A percentile compares a stretch with the other conserved stretches of the same genome.
Evolutionary conservation across 2,888 invertebrate species (phyloP).

Genomic region (Gastracanthus pulcherrimus): DNA sequence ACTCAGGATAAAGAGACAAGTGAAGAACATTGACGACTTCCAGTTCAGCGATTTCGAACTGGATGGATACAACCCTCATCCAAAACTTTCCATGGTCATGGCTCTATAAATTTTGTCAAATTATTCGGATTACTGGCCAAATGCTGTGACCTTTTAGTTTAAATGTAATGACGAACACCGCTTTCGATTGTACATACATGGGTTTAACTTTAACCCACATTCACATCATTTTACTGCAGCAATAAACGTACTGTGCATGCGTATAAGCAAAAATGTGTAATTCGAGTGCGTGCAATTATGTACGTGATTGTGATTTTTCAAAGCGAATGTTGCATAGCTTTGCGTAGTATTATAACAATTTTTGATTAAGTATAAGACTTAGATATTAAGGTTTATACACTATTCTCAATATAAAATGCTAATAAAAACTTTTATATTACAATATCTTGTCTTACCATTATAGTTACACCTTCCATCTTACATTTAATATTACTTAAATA

Average conservation of each 20-base stretch:
- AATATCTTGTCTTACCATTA: background rate
- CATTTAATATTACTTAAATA: too few relatives aligned
- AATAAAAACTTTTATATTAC: background rate
- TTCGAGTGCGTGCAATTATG: background rate
- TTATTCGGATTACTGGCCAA: too few relatives aligned
- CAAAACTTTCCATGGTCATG: constrained; percentile 95
- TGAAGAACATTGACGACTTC: constrained; percentile 92
- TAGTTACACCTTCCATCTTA: too few relatives aligned
- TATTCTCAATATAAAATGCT: background rate
- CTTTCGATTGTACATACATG: background rate
- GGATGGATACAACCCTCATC: constrained; percentile 91
- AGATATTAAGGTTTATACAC: background rate
- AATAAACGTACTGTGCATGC: background rate
- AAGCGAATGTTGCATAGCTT: background rate
- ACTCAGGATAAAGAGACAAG: constrained; percentile 85
- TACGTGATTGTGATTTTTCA: background rate
- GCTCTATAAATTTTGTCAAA: constrained; percentile 83
- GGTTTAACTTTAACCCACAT: too few relatives aligned
- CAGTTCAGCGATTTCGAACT: constrained; percentile 91
- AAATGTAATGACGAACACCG: background rate
- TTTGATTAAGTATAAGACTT: background rate
- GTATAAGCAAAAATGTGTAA: background rate
- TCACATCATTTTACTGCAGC: too few relatives aligned
- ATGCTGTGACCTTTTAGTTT: background rate
- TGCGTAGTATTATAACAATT: background rate